A percentile compares a stretch with the other conserved stretches of the same genome.
Evolutionary conservation across 2,113 vertebrate genomes (phyloP).

Genomic region (Burhinus bistriatus): DNA sequence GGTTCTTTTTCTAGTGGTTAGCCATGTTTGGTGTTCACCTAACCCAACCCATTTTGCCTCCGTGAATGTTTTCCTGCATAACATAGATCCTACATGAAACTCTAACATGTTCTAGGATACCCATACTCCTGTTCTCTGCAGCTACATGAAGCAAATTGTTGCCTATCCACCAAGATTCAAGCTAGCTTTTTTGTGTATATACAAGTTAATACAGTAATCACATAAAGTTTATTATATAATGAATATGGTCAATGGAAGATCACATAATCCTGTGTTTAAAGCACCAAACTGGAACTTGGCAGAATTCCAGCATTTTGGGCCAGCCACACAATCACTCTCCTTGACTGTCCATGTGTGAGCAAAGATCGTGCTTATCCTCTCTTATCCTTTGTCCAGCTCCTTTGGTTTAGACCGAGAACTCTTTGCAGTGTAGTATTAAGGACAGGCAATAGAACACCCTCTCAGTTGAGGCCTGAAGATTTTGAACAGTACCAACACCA

Average conservation of each 20-base stretch:
- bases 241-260: not conserved
- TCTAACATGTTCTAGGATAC: not conserved
- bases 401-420: not conserved
- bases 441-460: not conserved
- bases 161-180: not conserved
- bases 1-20: not conserved
- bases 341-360: not conserved
- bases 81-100: not conserved
- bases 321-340: not conserved
- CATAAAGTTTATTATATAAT: not conserved
- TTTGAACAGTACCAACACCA: not conserved
- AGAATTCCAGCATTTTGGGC: not conserved
- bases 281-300: not conserved
- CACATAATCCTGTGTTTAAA: not conserved
- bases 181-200: not conserved
- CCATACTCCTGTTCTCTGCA: not conserved
- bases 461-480: not conserved
- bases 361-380: not conserved
- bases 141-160: not conserved
- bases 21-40: not conserved
- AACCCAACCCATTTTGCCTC: not conserved
- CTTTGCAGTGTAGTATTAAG: not conserved
- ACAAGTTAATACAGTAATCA: not conserved
- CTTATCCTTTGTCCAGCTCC: not conserved
- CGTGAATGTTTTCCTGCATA: not conserved